Percentiles rank a stretch among this genome's conserved stretches.
These are phyloP conservation scores for Coregonus suidteri DNA, from an alignment of 2,797 vertebrate genomes.

Conservation along the genomic window DNA sequence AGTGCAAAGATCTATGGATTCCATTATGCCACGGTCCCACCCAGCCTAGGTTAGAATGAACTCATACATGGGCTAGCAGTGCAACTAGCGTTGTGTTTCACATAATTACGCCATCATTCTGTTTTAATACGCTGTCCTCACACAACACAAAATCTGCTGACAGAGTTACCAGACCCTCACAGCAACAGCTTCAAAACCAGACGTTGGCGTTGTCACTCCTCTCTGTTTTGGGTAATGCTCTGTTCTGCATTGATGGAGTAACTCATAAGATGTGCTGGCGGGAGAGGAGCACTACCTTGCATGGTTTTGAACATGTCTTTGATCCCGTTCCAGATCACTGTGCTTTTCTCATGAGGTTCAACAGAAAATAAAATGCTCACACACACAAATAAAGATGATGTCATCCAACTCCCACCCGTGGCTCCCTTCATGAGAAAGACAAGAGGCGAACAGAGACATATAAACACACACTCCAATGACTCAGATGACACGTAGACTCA, in stretches of 20 bases:
- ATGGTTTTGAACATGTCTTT: conserved; percentile 21
- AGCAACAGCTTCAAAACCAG: conserved; percentile 25
- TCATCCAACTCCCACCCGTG: conserved; percentile 34
- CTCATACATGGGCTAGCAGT: neutral
- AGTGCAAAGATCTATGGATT: neutral
- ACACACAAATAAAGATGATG: conserved; percentile 23
- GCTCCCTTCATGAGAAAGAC: conserved; percentile 17
- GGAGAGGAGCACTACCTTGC: neutral
- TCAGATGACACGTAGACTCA: neutral
- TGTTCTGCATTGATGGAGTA: conserved; percentile 14
- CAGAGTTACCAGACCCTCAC: neutral
- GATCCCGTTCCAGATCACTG: conserved; percentile 12
- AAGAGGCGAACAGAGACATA: conserved; percentile 15
- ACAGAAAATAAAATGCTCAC: conserved; percentile 22
- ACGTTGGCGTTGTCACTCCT: conserved; percentile 7
- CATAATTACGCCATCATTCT: conserved; percentile 6
- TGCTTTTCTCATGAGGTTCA: conserved; percentile 16
- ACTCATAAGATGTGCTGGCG: neutral
- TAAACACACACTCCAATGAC: neutral
- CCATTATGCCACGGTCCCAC: neutral
- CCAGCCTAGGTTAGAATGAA: neutral
- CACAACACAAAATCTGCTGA: neutral
- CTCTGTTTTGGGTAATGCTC: conserved; percentile 13
- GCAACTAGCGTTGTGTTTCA: neutral
- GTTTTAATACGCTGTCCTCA: neutral